These are phyloP conservation scores for Amblyornis subalaris DNA, from an alignment of 2,113 vertebrate genomes.

Conservation along the genomic window DNA sequence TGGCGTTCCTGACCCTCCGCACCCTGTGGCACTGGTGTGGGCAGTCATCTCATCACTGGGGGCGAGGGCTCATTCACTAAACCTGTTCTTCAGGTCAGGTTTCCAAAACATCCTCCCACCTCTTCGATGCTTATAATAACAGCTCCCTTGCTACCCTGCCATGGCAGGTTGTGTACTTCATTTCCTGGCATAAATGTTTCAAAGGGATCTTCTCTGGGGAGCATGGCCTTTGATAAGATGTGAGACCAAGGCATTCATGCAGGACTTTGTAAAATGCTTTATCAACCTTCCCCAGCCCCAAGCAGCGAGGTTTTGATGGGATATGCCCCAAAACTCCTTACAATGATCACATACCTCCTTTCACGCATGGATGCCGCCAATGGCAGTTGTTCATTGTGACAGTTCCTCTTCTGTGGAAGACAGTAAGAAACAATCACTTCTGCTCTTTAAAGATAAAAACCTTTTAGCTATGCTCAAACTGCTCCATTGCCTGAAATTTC, in stretches of 20 bases:
- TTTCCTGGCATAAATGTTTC: neutral
- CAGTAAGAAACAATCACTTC: neutral
- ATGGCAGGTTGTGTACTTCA: neutral
- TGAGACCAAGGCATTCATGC: neutral
- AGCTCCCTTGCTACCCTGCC: neutral
- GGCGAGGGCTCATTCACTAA: neutral
- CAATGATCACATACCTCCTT: neutral
- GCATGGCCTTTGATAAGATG: neutral
- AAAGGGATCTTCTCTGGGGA: neutral
- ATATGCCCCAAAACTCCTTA: neutral
- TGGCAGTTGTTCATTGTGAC: neutral
- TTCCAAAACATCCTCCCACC: neutral
- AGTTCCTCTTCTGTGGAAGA: neutral
- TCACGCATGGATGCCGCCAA: neutral
- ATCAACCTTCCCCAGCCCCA: neutral
- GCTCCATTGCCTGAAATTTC: neutral
- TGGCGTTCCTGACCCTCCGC: accelerated
- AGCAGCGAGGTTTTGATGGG: neutral
- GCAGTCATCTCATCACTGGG: neutral
- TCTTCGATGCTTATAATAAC: neutral
- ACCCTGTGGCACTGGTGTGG: neutral
- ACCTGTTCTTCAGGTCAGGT: neutral
- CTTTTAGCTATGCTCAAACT: neutral
- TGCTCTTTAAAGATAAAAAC: neutral
- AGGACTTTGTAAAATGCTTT: neutral